These are phyloP conservation scores for Calidris pygmaea DNA, from an alignment of 2,113 vertebrate genomes.

Conservation along the genomic window DNA sequence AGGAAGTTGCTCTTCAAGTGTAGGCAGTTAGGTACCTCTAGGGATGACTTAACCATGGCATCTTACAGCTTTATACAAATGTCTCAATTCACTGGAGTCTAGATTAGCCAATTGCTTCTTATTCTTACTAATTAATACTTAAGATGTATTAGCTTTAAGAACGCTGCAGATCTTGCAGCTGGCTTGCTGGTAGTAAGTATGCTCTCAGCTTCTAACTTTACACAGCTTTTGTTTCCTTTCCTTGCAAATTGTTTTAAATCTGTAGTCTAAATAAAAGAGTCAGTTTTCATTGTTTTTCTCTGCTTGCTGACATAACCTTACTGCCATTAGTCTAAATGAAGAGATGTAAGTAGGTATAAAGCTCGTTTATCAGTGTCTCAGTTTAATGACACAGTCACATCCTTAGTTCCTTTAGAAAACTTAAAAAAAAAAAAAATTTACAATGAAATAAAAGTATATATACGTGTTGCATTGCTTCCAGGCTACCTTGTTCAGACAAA, in stretches of 20 bases:
- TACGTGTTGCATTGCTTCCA: not conserved
- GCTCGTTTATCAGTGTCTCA: not conserved
- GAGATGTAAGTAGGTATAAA: not conserved
- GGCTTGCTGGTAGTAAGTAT: not conserved
- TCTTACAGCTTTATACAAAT: not conserved
- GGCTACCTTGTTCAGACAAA: not conserved
- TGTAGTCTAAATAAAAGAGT: not conserved
- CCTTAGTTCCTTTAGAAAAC: not conserved
- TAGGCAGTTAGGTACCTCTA: not conserved
- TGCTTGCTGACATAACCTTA: not conserved
- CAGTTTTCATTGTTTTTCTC: not conserved
- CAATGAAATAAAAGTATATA: not conserved
- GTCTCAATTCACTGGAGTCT: not conserved
- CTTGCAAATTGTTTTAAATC: not conserved
- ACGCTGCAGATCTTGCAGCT: not conserved
- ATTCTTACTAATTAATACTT: constrained; percentile 39
- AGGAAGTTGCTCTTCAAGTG: not conserved
- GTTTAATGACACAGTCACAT: not conserved
- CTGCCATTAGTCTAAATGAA: not conserved
- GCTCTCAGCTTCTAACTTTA: not conserved
- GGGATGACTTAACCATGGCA: not conserved
- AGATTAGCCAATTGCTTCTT: constrained; percentile 9
- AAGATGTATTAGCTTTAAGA: not conserved
- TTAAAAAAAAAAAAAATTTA: not conserved
- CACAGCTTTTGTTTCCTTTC: not conserved